Conservation (phyloP, 2,888 invertebrate species). For the Coelinius sp. region DNA sequence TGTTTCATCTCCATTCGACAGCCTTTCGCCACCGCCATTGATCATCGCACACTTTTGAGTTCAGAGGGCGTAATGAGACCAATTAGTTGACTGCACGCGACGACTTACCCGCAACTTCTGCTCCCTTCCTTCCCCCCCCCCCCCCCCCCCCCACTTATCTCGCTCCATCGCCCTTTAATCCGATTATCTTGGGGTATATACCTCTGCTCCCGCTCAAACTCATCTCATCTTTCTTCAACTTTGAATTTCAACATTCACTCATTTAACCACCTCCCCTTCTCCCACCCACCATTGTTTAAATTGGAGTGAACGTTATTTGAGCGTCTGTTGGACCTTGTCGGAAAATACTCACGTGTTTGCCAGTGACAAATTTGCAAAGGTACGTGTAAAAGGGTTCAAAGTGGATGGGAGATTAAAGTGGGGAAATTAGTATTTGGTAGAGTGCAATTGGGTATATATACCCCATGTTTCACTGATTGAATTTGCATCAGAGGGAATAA, state of each 20-base stretch:
- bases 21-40: constrained; percentile 12
- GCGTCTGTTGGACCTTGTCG: neutral
- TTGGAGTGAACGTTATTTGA: neutral
- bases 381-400: neutral
- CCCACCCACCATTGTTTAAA: neutral
- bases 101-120: constrained; percentile 19
- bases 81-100: constrained; percentile 39
- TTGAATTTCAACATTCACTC: neutral
- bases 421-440: neutral
- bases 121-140: neutral
- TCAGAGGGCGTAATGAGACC: constrained; percentile 29
- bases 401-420: neutral
- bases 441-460: neutral
- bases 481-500: neutral
- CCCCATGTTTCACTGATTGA: neutral
- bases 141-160: constrained; percentile 26
- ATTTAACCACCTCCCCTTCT: neutral
- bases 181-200: constrained; percentile 31
- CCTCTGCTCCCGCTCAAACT: neutral
- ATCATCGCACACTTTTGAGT: constrained; percentile 12
- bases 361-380: neutral
- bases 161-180: constrained; percentile 36
- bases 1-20: constrained; percentile 10
- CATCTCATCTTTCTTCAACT: neutral
- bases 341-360: neutral